Conservation (phyloP, 2,888 invertebrate genomes). For the Criorhina ranunculi region DNA sequence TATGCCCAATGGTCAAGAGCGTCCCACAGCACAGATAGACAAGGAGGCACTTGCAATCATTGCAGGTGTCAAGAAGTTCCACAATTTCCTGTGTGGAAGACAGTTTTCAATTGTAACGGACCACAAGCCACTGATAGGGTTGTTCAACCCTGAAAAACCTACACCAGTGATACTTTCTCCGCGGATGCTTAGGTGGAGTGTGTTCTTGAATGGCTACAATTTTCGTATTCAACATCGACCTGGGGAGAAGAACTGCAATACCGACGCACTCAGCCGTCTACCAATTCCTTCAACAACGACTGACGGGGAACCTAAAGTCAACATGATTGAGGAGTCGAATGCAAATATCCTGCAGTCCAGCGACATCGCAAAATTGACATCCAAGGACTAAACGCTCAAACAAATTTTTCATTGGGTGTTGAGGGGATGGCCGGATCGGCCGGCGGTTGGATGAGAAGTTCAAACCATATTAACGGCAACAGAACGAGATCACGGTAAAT, state of each 20-base stretch:
- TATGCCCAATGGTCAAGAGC: not conserved
- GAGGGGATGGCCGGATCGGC: constrained; percentile 1
- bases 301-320: not conserved
- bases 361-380: not conserved
- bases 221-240: not conserved
- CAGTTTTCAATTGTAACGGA: not conserved
- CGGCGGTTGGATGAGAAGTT: not conserved
- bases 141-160: not conserved
- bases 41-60: constrained; percentile 29
- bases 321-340: not conserved
- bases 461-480: not conserved
- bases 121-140: not conserved
- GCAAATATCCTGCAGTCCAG: constrained; percentile 2
- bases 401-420: constrained; percentile 7
- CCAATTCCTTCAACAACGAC: not conserved
- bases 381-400: not conserved
- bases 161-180: not conserved
- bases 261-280: not conserved
- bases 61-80: constrained; percentile 23
- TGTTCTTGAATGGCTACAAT: not conserved
- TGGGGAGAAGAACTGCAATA: not conserved
- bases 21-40: constrained; percentile 15
- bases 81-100: constrained; percentile 1
- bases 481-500: constrained; percentile 7
- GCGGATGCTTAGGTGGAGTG: not conserved